Percentiles rank a stretch among this genome's conserved stretches.
These are phyloP conservation scores for Heliothis subflexa DNA, from an alignment of 1,140 invertebrate species.

Conservation along the genomic window DNA sequence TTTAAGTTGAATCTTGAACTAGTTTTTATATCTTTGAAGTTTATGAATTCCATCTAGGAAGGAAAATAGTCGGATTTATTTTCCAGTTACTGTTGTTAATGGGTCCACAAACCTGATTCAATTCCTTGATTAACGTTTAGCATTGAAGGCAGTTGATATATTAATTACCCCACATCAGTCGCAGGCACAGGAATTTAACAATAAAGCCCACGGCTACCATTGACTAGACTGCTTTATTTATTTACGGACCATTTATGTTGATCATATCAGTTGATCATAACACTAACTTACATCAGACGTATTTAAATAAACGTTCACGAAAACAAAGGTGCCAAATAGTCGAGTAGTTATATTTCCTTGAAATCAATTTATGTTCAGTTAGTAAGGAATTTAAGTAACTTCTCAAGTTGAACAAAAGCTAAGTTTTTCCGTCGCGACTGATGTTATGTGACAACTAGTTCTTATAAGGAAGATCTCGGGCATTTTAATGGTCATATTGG, in stretches of 20 bases:
- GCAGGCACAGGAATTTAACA: constrained; percentile 2
- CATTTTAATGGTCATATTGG: constrained; percentile 50
- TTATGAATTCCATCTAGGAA: constrained; percentile 8
- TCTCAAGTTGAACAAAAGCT: constrained; percentile 13
- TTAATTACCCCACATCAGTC: constrained; percentile 14
- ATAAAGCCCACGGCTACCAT: constrained; percentile 6
- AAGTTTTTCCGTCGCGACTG: constrained; percentile 26
- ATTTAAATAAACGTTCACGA: no score
- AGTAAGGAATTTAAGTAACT: constrained; percentile 22
- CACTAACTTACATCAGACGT: no score
- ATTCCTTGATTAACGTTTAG: constrained; percentile 11
- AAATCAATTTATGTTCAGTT: constrained; percentile 1
- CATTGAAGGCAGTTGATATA: constrained; percentile 15
- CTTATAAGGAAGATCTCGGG: constrained; percentile 45
- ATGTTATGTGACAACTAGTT: constrained; percentile 43
- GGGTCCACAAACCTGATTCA: constrained; percentile 1
- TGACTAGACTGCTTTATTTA: neutral
- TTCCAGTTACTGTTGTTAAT: constrained; percentile 7
- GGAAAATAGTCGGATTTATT: neutral
- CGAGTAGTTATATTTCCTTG: neutral
- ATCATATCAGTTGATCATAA: no score
- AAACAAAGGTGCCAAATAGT: neutral
- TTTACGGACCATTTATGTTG: neutral
- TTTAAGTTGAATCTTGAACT: constrained; percentile 14
- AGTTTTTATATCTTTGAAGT: neutral